A percentile compares a stretch with the other conserved stretches of the same genome.
phyloP scores from a whole-genome alignment of 2,113 vertebrate species.

The Malurus elegans region DNA sequence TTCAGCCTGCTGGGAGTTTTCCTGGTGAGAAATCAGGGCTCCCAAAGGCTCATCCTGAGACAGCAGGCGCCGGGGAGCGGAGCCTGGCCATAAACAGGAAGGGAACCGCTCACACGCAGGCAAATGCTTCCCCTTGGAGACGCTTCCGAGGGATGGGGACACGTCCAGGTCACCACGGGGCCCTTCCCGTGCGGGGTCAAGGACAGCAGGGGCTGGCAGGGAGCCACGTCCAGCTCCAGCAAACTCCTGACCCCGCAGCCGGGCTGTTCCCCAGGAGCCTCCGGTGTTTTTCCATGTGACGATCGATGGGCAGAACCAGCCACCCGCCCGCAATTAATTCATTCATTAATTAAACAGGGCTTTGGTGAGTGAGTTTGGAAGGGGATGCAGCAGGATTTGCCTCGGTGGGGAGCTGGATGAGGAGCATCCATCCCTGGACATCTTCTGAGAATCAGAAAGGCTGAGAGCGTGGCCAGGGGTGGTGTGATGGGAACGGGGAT shows the following conservation, averaged over 20 bases:
- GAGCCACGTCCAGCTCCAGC: not conserved
- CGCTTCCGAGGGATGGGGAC: not conserved
- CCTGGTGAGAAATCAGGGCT: not conserved
- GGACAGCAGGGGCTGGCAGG: not conserved
- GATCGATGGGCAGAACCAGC: not conserved
- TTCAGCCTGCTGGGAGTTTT: not conserved
- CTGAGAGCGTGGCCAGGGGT: not conserved
- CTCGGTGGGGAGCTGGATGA: not conserved
- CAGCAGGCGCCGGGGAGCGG: not conserved
- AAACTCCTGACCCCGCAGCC: not conserved
- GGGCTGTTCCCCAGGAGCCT: not conserved
- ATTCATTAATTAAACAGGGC: not conserved
- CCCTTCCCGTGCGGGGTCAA: not conserved
- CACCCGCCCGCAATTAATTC: not conserved
- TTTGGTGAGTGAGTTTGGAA: not conserved
- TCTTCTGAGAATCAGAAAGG: not conserved
- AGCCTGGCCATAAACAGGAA: constrained; percentile 33
- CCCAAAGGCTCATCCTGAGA: not conserved
- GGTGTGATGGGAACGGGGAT: not conserved
- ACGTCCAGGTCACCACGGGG: not conserved
- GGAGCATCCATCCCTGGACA: not conserved
- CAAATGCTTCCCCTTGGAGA: not conserved
- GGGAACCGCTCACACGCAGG: not conserved
- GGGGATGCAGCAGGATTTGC: not conserved
- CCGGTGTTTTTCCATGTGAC: not conserved